Base-by-base conservation (phyloP, 1,140 invertebrate species). In the Brachionus rotundiformis region DNA sequence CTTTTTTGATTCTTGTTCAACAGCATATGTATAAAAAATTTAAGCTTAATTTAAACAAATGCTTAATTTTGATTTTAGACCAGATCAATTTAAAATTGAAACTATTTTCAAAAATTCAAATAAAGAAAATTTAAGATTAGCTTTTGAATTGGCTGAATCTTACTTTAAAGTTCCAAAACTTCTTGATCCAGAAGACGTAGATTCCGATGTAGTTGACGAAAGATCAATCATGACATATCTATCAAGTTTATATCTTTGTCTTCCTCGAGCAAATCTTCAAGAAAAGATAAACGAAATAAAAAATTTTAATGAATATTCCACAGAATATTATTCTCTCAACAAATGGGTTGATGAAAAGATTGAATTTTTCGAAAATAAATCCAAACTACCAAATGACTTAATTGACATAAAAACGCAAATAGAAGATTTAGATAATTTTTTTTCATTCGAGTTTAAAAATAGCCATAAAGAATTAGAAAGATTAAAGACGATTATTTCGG, bases 181-280 rank as follows among this genome's bases (percentile, higher is more conserved):
- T 84, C 91, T 99, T 84, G 97, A 99, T 91, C 94, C 96, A 79
- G 98, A 99, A 59, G 96, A 99, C 92, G 95, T 99, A 84, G 96
- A 99, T 90, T 98, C 95, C 84, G 93, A 94, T 84, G 93, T 98
- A 89, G 95, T 95, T 61, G 97, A 99, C 89, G 97, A 99, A 90
- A 98, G 98, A 89, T 98, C 96, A 63, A 91, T 99, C 86, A 96
- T 99, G 86, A 99, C 96, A 25, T 99, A 99, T 90, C 96, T 99
- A 84, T 98, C 96, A 82, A 98, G 95, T 36, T 90, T 99, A 84
- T 98, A 99, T 90, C 95, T 99, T 89, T 94, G 95, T 80, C 98
- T 98, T 91, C 95, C 87, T 59, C 47, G 11, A 23, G 19, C 25
- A 4, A 73, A 73, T 6, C n/a, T 11, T 7, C 13, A 7, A 13